These are phyloP conservation scores for Hipposideros armiger DNA, from an alignment of 2,113 vertebrate genomes.

Conservation along the genomic window DNA sequence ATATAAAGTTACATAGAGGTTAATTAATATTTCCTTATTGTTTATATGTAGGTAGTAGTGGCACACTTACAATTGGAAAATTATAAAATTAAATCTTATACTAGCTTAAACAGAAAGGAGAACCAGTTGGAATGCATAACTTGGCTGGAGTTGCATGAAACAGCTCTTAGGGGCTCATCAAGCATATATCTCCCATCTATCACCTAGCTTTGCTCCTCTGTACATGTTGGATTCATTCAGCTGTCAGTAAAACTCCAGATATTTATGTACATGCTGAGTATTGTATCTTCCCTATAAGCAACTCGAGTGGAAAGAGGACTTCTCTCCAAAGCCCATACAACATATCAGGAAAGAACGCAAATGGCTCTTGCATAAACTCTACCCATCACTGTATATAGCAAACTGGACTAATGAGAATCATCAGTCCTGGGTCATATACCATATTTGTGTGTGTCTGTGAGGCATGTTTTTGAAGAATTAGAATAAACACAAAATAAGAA, in stretches of 20 bases:
- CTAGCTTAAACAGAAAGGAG: background rate
- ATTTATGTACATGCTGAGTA: background rate
- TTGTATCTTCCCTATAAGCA: background rate
- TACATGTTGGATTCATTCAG: background rate
- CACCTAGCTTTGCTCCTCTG: background rate
- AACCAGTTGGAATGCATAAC: background rate
- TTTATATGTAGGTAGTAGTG: background rate
- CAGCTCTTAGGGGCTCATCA: background rate
- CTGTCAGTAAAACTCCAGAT: background rate
- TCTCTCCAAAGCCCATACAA: background rate
- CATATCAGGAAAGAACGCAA: background rate
- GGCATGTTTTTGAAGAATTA: background rate
- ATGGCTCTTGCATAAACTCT: background rate
- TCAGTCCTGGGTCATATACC: background rate
- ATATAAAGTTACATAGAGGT: background rate
- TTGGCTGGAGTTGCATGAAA: background rate
- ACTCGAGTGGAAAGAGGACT: background rate
- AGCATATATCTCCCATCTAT: too few species aligned
- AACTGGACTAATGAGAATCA: background rate
- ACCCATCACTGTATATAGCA: too few species aligned
- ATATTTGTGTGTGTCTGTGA: too few species aligned
- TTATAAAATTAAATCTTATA: background rate
- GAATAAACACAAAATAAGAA: background rate
- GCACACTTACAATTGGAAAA: background rate
- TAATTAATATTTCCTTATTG: background rate